Conservation (phyloP, 2,113 vertebrate species). For the Crotalus tigris region DNA sequence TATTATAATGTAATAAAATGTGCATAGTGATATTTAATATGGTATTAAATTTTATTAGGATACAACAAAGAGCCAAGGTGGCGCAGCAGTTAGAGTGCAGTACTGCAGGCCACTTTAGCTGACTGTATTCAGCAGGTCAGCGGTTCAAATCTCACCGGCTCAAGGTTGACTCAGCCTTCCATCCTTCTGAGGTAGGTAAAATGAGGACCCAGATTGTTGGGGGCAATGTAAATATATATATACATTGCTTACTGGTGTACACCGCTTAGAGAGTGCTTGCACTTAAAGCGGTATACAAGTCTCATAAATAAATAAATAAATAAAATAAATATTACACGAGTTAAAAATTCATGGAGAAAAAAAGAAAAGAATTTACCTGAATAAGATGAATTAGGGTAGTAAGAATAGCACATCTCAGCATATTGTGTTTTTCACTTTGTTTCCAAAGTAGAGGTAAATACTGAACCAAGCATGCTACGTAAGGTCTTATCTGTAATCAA, state of each 20-base stretch:
- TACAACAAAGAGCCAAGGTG: background rate
- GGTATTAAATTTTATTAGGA: background rate
- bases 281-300: no score
- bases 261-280: no score
- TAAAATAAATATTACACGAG: background rate
- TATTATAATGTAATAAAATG: background rate
- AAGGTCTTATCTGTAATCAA: slow-evolving; percentile 81
- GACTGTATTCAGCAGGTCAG: no score
- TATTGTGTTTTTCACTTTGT: slow-evolving; percentile 98
- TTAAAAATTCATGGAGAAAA: background rate
- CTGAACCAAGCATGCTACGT: slow-evolving; percentile 91
- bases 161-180: no score
- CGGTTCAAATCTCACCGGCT: no score
- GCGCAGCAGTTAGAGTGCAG: no score
- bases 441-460: slow-evolving; percentile 98
- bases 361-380: slow-evolving; percentile 73
- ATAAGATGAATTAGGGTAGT: slow-evolving; percentile 92
- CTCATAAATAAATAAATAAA: no score
- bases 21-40: background rate
- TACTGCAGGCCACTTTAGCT: no score
- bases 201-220: no score
- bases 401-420: slow-evolving; percentile 96
- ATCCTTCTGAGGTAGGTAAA: no score
- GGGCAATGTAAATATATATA: no score
- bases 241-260: no score